Conservation (phyloP, 2,113 vertebrate species). For the Phalacrocorax aristotelis region DNA sequence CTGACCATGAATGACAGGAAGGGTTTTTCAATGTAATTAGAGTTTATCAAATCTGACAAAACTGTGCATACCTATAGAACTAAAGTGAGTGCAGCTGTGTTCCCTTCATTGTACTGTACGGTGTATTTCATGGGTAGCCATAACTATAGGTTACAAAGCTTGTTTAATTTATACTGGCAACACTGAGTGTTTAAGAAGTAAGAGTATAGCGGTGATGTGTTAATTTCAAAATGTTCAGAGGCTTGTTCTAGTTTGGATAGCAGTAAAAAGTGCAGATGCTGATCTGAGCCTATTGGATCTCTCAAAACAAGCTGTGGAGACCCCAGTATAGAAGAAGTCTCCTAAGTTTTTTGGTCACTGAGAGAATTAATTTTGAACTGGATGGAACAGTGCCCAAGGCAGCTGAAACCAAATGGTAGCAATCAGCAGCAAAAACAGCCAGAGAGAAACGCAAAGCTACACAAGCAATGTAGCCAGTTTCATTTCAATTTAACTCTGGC, state of each 20-base stretch:
- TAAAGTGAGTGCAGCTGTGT: neutral
- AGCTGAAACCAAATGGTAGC: constrained; percentile 29
- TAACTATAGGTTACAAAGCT: neutral
- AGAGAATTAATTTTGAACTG: constrained; percentile 6
- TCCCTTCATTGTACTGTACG: neutral
- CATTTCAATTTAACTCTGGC: neutral
- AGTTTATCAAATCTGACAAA: neutral
- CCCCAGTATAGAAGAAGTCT: neutral
- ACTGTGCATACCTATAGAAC: neutral
- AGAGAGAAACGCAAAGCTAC: neutral
- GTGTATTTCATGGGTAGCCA: neutral
- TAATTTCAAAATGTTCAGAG: neutral
- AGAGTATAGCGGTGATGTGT: neutral
- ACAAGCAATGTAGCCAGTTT: neutral
- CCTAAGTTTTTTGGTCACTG: neutral
- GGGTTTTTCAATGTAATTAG: neutral
- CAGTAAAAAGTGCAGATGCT: neutral
- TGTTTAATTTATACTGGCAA: neutral
- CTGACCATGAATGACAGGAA: neutral
- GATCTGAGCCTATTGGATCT: neutral
- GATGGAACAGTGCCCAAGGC: neutral
- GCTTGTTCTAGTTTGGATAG: neutral
- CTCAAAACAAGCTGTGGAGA: neutral
- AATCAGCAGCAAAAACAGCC: neutral
- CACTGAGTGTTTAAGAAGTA: neutral